Evolutionary conservation across 2,888 invertebrate species (phyloP), one percentile per base, ranked within the genome.

Genomic region (Furcula furcula): DNA sequence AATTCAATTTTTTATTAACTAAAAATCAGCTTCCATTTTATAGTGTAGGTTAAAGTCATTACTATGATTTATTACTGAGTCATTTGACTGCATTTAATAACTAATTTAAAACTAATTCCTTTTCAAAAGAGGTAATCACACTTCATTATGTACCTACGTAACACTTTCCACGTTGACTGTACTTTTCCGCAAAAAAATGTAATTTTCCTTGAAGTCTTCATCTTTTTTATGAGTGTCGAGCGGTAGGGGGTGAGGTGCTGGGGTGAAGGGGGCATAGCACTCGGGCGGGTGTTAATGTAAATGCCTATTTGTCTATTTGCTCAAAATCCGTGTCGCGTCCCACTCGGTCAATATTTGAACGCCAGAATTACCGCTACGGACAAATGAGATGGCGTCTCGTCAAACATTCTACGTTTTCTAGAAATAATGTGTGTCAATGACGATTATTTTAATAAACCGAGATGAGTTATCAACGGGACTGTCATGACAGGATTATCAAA

Each of bases 291-390:
- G 83, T 70, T 81, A 82, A 83, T 80, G 79, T 80, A 78, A 81
- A 82, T 79, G 79, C 72, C 76, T 84, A 81, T 85, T 83, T 81
- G 78, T 73, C 69, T 84, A 78, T 87, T 85, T 84, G 71, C 73
- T 69, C 65, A 76, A 85, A 85, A 84, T 86, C 84, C 78, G 83
- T 86, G 86, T 87, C 86, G 81, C 74, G 79, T 84, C 80, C 78
- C 75, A 75, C 80, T 77, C 68, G 47, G 84, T 83, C 81, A 88
- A 87, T 86, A 86, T 86, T 88, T 81, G 76, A 72, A 66, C 65
- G 73, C 62, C 76, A 69, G 73, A 77, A 85, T 82, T 84, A 86
- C 86, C 85, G 86, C 84, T 86, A 81, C 71, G 76, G 61, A 75
- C 80, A 82, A 81, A 79, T 76, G 76, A 73, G 74, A 79, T 71